Conservation (phyloP, 2,113 vertebrate genomes). For the Nerophis lumbriciformis region DNA sequence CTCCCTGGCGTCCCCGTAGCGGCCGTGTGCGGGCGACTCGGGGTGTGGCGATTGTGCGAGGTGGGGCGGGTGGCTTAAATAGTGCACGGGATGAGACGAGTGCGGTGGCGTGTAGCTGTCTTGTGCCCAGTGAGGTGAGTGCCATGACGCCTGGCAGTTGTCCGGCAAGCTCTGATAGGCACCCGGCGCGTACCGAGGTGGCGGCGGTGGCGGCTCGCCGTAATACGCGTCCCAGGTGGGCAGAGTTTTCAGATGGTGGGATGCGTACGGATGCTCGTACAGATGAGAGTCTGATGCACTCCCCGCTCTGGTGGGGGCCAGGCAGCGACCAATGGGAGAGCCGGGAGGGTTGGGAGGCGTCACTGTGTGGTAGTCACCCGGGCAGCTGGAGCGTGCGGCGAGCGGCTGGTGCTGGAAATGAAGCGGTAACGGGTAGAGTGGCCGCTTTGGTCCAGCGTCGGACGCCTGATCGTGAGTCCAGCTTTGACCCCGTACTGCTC, state of each 20-base stretch:
- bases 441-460: constrained; percentile 79
- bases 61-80: constrained; percentile 44
- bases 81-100: constrained; percentile 57
- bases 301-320: constrained; percentile 80
- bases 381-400: constrained; percentile 82
- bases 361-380: constrained; percentile 76
- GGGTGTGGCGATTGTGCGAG: constrained; percentile 43
- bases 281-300: constrained; percentile 87
- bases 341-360: constrained; percentile 68
- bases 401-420: constrained; percentile 81
- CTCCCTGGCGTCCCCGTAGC: constrained; percentile 80
- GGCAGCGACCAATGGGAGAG: constrained; percentile 77
- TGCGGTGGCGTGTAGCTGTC: constrained; percentile 64
- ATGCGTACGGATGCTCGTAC: constrained; percentile 78
- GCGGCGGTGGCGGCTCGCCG: constrained; percentile 70
- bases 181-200: constrained; percentile 76
- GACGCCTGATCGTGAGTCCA: constrained; percentile 80
- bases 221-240: constrained; percentile 83
- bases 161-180: constrained; percentile 87
- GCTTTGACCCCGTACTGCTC: constrained; percentile 74
- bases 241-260: constrained; percentile 78
- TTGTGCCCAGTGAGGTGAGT: constrained; percentile 54
- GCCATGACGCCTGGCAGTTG: constrained; percentile 81
- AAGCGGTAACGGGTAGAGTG: constrained; percentile 77
- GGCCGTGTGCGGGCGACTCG: constrained; percentile 66